Base-by-base conservation (phyloP, 2,113 vertebrate species). In the Apodemus speciosus region DNA sequence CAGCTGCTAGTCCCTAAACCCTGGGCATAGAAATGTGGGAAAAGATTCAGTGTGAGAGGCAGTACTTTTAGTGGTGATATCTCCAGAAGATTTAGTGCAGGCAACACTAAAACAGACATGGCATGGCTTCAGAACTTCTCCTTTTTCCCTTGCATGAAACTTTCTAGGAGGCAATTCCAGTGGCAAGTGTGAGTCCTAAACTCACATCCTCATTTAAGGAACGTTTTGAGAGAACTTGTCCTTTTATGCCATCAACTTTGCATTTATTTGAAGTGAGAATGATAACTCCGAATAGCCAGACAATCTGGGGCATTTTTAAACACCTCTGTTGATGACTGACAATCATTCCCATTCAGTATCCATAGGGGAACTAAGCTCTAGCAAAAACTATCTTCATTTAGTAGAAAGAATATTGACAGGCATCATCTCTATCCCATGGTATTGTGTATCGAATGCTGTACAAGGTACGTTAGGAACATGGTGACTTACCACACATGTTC, bases 121-220 rank as follows among this genome's bases (percentile, higher is more conserved):
- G 98, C 96, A 95, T 95, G 97, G 95, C 97, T 97, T 98, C 95
- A 97, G 93, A 89, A 93, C 95, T 97, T 95, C 96, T 88, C 95
- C 98, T 96, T 96, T 98, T 98, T 97, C 97, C 97, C 95, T 96
- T 97, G 96, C 97, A 96, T 97, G 97, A 98, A 98, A 98, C 97
- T 98, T 98, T 98, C 98, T 98, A 95, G 96, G 97, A 97, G 98
- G 96, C 97, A 98, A 98, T 97, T 97, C 96, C 96, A 97, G 96
- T 97, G 97, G 98, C 98, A 98, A 97, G 97, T 98, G 96, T 98
- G 97, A 98, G 96, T 97, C 98, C 97, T 98, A 97, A 98, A 98
- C 97, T 98, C 96, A 96, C 95, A 91, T 93, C 96, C 79, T 98
- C 96, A 97, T 97, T 97, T 98, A 96, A 97, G 97, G 96, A 97